Evolutionary conservation across 2,888 invertebrate genomes (phyloP).

Genomic region (Drosophila meridiana): DNA sequence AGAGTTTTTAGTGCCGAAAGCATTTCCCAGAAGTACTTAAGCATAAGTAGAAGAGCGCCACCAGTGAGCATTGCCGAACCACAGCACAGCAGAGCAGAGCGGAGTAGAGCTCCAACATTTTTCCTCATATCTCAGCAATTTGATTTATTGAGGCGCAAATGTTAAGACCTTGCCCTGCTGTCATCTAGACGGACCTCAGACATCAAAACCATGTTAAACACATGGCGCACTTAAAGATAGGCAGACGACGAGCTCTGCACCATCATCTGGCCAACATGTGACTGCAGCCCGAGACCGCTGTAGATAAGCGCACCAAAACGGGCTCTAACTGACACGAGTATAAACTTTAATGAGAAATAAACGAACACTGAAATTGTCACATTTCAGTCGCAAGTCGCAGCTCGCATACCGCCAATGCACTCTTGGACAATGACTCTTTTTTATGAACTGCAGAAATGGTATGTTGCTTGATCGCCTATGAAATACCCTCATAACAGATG

Average conservation of each 20-base stretch:
- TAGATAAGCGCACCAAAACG: constrained; percentile 67
- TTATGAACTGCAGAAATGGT: background rate
- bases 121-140: constrained; percentile 50
- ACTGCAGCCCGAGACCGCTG: constrained; percentile 14
- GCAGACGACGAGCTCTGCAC: background rate
- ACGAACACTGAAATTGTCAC: constrained; percentile 71
- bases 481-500: constrained; percentile 9
- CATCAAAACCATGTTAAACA: constrained; percentile 68
- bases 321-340: constrained; percentile 55
- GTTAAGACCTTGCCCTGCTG: constrained; percentile 56
- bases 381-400: constrained; percentile 36
- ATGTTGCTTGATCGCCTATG: background rate
- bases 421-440: constrained; percentile 19
- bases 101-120: constrained; percentile 26
- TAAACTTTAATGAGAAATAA: constrained; percentile 62
- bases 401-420: constrained; percentile 19
- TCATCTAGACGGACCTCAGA: constrained; percentile 35
- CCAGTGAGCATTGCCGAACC: constrained; percentile 3
- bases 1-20: constrained; percentile 43
- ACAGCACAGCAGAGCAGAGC: background rate
- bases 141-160: constrained; percentile 69
- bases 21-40: constrained; percentile 56
- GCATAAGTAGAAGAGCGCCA: constrained; percentile 38
- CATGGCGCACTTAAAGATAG: constrained; percentile 52
- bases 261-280: constrained; percentile 37